Evolutionary conservation across 2,113 vertebrate species (phyloP).

Genomic region (Onychorhynchus coronatus): DNA sequence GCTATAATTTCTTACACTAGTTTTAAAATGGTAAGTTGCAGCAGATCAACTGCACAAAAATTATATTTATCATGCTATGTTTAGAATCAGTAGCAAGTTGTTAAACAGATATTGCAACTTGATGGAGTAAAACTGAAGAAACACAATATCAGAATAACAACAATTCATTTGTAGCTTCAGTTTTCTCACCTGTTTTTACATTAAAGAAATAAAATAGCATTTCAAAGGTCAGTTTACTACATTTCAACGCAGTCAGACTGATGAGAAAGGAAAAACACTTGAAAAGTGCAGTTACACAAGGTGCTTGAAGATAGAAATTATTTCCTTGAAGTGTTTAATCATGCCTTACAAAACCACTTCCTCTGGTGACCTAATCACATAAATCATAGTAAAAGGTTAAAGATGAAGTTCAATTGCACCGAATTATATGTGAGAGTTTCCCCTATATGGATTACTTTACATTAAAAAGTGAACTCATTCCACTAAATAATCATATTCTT

Average conservation of each 20-base stretch:
- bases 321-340: slow-evolving; percentile 72
- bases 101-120: not conserved
- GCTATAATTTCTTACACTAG: not conserved
- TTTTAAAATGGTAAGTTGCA: not conserved
- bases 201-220: not conserved
- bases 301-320: slow-evolving; percentile 69
- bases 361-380: slow-evolving; percentile 72
- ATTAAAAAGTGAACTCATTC: slow-evolving; percentile 53
- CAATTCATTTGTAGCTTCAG: not conserved
- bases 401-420: slow-evolving; percentile 67
- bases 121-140: not conserved
- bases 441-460: slow-evolving; percentile 60
- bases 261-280: slow-evolving; percentile 71
- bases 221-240: slow-evolving; percentile 46
- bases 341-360: slow-evolving; percentile 69
- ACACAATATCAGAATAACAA: not conserved
- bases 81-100: not conserved
- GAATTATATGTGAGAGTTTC: slow-evolving; percentile 58
- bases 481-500: slow-evolving; percentile 10
- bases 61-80: not conserved
- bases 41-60: not conserved
- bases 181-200: not conserved
- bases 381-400: slow-evolving; percentile 77
- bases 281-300: slow-evolving; percentile 16
- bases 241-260: slow-evolving; percentile 21